These are phyloP conservation scores for Pangasianodon hypophthalmus DNA, from an alignment of 2,113 vertebrate genomes.

Conservation along the genomic window DNA sequence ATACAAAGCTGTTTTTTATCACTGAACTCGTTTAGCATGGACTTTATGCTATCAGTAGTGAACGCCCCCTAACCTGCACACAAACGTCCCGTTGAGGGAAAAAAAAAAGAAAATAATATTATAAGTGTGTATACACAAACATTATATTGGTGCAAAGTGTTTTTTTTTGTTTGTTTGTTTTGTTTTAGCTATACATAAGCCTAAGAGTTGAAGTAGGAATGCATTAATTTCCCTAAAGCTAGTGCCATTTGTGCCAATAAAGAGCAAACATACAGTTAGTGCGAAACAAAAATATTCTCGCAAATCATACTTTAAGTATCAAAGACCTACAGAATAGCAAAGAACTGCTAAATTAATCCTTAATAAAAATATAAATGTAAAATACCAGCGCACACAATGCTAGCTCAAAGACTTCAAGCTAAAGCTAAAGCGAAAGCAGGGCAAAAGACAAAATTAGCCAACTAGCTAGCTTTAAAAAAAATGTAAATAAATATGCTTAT, in stretches of 20 bases:
- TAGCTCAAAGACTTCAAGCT: neutral
- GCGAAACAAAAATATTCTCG: neutral
- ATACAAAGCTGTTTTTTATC: neutral
- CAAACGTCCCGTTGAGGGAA: neutral
- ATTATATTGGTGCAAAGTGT: too few relatives aligned
- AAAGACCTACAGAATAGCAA: neutral
- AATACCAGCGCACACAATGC: neutral
- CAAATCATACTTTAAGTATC: neutral
- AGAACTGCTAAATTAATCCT: neutral
- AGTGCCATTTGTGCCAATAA: neutral
- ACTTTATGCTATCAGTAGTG: neutral
- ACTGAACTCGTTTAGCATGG: neutral
- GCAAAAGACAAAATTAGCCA: neutral
- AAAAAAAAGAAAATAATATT: too few relatives aligned
- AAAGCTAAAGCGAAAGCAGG: neutral
- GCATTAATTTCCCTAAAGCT: neutral
- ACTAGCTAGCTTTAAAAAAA: neutral
- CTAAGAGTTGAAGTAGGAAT: neutral
- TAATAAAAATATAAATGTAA: neutral
- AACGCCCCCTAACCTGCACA: constrained; percentile 8
- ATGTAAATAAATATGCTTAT: constrained; percentile 14
- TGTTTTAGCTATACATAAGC: neutral
- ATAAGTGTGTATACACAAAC: too few relatives aligned
- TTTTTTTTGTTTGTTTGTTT: too few relatives aligned
- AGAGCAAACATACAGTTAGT: neutral